These are phyloP conservation scores for Morone chrysops DNA, from an alignment of 2,113 vertebrate genomes.

Conservation along the genomic window DNA sequence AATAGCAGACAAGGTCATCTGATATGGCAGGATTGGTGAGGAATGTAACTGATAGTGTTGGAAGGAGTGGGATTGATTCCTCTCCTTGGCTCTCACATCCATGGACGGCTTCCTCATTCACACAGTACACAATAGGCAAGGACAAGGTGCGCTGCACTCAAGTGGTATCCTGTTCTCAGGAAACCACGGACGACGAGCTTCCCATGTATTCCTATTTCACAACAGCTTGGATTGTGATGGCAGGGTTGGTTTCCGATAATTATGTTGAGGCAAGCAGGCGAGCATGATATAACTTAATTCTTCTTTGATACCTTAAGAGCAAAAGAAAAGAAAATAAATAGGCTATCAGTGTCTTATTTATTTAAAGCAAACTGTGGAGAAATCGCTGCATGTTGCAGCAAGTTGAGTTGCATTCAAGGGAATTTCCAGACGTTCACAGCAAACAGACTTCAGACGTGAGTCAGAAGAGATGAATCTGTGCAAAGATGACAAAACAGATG, in stretches of 20 bases:
- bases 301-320: slow-evolving; percentile 20
- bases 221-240: slow-evolving; percentile 17
- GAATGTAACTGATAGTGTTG: slow-evolving; percentile 79
- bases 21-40: slow-evolving; percentile 69
- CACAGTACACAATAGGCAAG: slow-evolving; percentile 74
- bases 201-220: slow-evolving; percentile 71
- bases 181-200: slow-evolving; percentile 57
- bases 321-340: slow-evolving; percentile 12
- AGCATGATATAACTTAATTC: slow-evolving; percentile 7
- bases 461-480: slow-evolving; percentile 60
- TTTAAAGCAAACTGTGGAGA: slow-evolving; percentile 19
- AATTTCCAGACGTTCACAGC: slow-evolving; percentile 72
- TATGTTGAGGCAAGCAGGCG: background rate
- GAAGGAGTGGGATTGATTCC: slow-evolving; percentile 72
- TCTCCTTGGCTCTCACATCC: slow-evolving; percentile 69
- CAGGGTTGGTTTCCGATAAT: background rate
- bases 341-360: background rate
- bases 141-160: slow-evolving; percentile 66
- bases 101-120: slow-evolving; percentile 70
- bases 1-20: slow-evolving; percentile 71
- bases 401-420: slow-evolving; percentile 49
- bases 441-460: slow-evolving; percentile 73
- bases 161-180: slow-evolving; percentile 75
- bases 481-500: slow-evolving; percentile 61
- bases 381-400: slow-evolving; percentile 61